These are phyloP conservation scores for Solenopsis fugax DNA, from an alignment of 1,140 invertebrate species.

Conservation along the genomic window DNA sequence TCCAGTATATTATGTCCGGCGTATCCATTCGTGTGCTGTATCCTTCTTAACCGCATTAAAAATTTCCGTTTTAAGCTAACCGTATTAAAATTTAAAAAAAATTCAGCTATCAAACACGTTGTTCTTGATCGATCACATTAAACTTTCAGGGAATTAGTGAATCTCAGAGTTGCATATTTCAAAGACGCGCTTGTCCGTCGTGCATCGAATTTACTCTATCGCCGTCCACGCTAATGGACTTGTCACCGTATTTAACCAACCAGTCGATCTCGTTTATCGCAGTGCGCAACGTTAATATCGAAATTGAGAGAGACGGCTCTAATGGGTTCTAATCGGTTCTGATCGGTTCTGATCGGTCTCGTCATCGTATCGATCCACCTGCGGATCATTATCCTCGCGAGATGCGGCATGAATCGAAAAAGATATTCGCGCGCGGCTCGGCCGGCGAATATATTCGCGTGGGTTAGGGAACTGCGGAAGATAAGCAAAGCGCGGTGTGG, in stretches of 20 bases:
- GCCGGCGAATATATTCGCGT: conserved; percentile 65
- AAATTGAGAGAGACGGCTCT: conserved; percentile 7
- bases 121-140: conserved; percentile 33
- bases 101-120: not conserved
- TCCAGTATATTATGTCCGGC: not conserved
- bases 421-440: conserved; percentile 44
- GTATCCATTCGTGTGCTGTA: not conserved
- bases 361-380: conserved; percentile 9
- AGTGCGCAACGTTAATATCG: conserved; percentile 24
- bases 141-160: conserved; percentile 45
- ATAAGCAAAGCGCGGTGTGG: conserved; percentile 85
- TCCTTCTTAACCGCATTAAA: not conserved
- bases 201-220: conserved; percentile 34
- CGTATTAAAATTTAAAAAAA: conserved; percentile 7
- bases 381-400: conserved; percentile 21
- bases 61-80: conserved; percentile 8
- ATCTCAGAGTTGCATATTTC: conserved; percentile 61
- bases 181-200: conserved; percentile 35
- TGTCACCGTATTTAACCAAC: conserved; percentile 58
- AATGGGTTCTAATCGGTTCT: conserved; percentile 15
- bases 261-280: conserved; percentile 51
- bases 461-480: conserved; percentile 76
- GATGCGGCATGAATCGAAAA: conserved; percentile 38
- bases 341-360: conserved; percentile 11
- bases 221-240: conserved; percentile 51